A percentile compares a stretch with the other conserved stretches of the same genome.
Conservation (phyloP, 2,888 invertebrate species). For the Dorcus parallelipipedus region DNA sequence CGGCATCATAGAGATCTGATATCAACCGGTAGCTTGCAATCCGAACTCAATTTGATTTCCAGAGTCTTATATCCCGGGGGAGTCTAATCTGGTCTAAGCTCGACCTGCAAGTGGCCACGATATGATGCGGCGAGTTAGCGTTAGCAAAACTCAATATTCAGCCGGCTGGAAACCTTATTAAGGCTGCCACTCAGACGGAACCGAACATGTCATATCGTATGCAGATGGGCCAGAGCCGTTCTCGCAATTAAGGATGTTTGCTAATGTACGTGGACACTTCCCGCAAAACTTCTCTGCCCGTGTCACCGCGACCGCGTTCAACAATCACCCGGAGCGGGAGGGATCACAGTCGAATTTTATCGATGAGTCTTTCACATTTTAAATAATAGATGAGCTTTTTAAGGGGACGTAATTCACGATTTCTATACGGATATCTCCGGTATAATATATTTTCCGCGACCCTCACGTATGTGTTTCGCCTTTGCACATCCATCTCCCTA, state of each 20-base stretch:
- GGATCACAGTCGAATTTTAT: not conserved
- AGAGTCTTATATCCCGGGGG: conserved; percentile 45
- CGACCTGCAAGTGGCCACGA: conserved; percentile 48
- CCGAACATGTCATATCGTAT: conserved; percentile 42
- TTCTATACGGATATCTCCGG: conserved; percentile 23
- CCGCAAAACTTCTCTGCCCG: not conserved
- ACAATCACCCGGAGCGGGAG: not conserved
- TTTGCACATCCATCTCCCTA: conserved; percentile 35
- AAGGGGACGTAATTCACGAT: conserved; percentile 29
- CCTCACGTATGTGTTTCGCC: conserved; percentile 23
- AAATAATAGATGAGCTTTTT: conserved; percentile 35
- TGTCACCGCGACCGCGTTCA: not conserved
- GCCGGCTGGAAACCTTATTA: conserved; percentile 52
- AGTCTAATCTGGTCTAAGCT: conserved; percentile 49
- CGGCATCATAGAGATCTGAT: conserved; percentile 38
- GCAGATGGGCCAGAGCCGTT: conserved; percentile 37
- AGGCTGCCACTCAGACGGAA: conserved; percentile 48
- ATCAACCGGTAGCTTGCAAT: conserved; percentile 43
- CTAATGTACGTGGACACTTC: conserved; percentile 27
- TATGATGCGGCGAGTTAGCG: conserved; percentile 40
- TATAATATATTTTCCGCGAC: conserved; percentile 24
- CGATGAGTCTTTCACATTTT: not conserved
- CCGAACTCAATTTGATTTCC: conserved; percentile 52
- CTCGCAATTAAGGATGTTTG: conserved; percentile 37
- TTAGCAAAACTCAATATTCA: conserved; percentile 51